Conservation (phyloP, 2,797 vertebrate genomes). For the Dicrostonyx torquatus region DNA sequence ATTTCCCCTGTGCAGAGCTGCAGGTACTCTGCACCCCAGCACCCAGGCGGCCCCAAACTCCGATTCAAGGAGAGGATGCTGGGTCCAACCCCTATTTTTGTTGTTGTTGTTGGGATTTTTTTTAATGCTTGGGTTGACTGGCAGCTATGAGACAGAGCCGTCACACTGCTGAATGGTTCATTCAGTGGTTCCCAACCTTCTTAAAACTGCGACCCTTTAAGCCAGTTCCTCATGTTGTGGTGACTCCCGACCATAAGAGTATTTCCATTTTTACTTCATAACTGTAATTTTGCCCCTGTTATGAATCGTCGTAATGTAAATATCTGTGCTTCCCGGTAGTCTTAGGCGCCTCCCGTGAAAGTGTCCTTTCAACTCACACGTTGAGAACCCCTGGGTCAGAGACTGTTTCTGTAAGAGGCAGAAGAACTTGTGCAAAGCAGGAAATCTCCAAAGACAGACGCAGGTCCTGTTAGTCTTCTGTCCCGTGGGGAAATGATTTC, state of each 20-base stretch:
- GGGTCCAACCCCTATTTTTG: not conserved
- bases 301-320: not conserved
- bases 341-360: not conserved
- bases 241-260: not conserved
- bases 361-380: not conserved
- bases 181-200: not conserved
- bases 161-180: not conserved
- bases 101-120: not conserved
- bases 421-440: not conserved
- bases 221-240: not conserved
- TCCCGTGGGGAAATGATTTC: not conserved
- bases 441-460: not conserved
- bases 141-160: not conserved
- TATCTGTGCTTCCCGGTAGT: not conserved
- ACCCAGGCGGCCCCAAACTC: not conserved
- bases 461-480: not conserved
- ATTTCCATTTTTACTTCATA: not conserved
- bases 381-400: not conserved
- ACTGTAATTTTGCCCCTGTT: not conserved
- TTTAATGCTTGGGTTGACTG: not conserved
- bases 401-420: not conserved
- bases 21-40: not conserved
- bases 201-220: not conserved
- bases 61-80: not conserved
- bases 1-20: slow-evolving; percentile 43